phyloP scores from a whole-genome alignment of 1,140 invertebrate species.

The Thalassaphorura encarpata region DNA sequence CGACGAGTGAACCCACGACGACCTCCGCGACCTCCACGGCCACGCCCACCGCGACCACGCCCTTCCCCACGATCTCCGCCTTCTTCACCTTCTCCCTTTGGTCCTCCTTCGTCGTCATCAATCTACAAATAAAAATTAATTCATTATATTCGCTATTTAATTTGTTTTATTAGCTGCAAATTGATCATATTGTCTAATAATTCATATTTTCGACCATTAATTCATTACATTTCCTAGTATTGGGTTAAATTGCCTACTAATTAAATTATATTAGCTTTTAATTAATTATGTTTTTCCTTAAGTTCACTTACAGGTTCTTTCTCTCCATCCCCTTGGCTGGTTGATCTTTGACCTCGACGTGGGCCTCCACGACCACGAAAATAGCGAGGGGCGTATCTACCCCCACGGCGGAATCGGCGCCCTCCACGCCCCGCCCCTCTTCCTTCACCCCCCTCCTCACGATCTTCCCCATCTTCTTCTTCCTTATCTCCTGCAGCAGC shows the following conservation, averaged over 20 bases:
- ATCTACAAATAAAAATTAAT: slow-evolving; percentile 22
- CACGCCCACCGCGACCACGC: slow-evolving; percentile 35
- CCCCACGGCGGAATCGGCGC: slow-evolving; percentile 34
- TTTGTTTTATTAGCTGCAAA: too few species aligned
- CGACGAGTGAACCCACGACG: slow-evolving; percentile 47
- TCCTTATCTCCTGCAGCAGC: slow-evolving; percentile 30
- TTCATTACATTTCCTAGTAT: too few species aligned
- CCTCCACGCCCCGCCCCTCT: slow-evolving; percentile 31
- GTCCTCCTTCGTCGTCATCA: slow-evolving; percentile 37
- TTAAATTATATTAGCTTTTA: too few species aligned
- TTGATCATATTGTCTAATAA: too few species aligned
- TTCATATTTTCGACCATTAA: too few species aligned
- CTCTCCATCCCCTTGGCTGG: slow-evolving; percentile 16
- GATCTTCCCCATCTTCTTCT: slow-evolving; percentile 32
- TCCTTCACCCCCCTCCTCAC: slow-evolving; percentile 29
- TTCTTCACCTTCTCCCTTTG: slow-evolving; percentile 30
- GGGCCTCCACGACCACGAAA: slow-evolving; percentile 34
- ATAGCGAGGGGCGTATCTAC: slow-evolving; percentile 32
- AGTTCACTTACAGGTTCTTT: slow-evolving; percentile 15
- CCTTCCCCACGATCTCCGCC: slow-evolving; percentile 33
- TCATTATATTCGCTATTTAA: too few species aligned
- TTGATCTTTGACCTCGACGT: slow-evolving; percentile 26
- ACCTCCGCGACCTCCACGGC: slow-evolving; percentile 27
- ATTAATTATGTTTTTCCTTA: background rate
- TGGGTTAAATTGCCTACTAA: too few species aligned